Evolutionary conservation across 2,797 vertebrate genomes (phyloP).

Genomic region (Chrysolophus pictus): DNA sequence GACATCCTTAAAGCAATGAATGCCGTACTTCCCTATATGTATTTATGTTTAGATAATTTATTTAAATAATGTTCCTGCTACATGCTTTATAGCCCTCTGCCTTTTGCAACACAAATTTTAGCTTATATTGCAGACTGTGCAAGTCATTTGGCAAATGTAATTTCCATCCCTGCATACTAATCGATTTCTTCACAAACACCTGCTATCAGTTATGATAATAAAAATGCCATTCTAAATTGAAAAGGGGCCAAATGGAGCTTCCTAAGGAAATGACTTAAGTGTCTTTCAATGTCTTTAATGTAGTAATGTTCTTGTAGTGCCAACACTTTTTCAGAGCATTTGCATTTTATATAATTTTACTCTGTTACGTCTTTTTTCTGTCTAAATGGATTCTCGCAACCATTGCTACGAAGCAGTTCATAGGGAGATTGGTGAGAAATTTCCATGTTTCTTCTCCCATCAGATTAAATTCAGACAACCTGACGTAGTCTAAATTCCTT

Average conservation of each 20-base stretch:
- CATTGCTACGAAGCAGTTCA: neutral
- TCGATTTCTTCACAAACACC: constrained; percentile 86
- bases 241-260: constrained; percentile 84
- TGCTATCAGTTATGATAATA: constrained; percentile 88
- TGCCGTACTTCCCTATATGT: constrained; percentile 64
- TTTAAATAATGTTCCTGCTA: constrained; percentile 77
- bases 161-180: constrained; percentile 87
- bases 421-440: neutral
- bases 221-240: constrained; percentile 86
- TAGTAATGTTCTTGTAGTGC: constrained; percentile 77
- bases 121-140: constrained; percentile 82
- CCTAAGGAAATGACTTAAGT: constrained; percentile 86
- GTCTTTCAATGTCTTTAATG: constrained; percentile 83
- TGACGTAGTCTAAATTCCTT: neutral
- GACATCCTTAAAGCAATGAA: constrained; percentile 59
- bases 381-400: constrained; percentile 49
- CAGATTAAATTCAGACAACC: neutral
- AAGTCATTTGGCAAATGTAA: constrained; percentile 86
- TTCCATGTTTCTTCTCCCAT: neutral
- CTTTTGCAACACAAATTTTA: constrained; percentile 81
- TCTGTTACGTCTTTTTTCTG: constrained; percentile 53
- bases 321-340: constrained; percentile 75
- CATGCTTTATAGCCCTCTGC: constrained; percentile 78
- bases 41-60: constrained; percentile 76
- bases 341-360: constrained; percentile 78